A percentile compares a stretch with the other conserved stretches of the same genome.
phyloP scores from a whole-genome alignment of 2,113 vertebrate species.

The Xiphophorus couchianus region DNA sequence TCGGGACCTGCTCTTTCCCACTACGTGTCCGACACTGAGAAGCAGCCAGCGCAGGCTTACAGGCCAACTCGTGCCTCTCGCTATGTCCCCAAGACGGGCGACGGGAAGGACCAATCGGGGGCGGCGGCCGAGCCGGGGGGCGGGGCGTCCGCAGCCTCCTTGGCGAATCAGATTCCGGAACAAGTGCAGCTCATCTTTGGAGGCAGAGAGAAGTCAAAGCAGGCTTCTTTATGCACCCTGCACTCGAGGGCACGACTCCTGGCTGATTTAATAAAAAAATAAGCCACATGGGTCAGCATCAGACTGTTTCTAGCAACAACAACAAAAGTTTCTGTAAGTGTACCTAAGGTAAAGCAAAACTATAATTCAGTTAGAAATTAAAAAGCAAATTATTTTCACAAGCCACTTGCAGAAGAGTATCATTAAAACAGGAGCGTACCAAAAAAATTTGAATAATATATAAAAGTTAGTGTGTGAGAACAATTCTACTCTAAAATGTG shows the following conservation, averaged over 20 bases:
- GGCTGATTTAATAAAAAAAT: no score
- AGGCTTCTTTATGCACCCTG: slow-evolving; percentile 7
- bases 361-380: no score
- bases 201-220: slow-evolving; percentile 60
- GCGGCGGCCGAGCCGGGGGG: slow-evolving; percentile 38
- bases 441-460: no score
- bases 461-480: no score
- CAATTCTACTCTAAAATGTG: no score
- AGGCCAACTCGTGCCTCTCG: slow-evolving; percentile 80
- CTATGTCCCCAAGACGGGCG: slow-evolving; percentile 75
- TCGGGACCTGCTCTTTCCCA: slow-evolving; percentile 79
- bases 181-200: slow-evolving; percentile 76
- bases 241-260: neutral
- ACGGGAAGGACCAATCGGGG: slow-evolving; percentile 70
- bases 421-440: no score
- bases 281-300: neutral
- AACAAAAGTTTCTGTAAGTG: no score
- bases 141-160: slow-evolving; percentile 61
- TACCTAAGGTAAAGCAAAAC: no score
- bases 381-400: no score
- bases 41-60: slow-evolving; percentile 71
- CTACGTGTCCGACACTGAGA: slow-evolving; percentile 80
- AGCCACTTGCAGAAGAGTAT: no score
- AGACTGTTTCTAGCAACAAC: neutral
- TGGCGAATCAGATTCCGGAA: slow-evolving; percentile 76